These are phyloP conservation scores for Sarcophaga rosellei DNA, from an alignment of 2,888 invertebrate genomes.

Conservation along the genomic window DNA sequence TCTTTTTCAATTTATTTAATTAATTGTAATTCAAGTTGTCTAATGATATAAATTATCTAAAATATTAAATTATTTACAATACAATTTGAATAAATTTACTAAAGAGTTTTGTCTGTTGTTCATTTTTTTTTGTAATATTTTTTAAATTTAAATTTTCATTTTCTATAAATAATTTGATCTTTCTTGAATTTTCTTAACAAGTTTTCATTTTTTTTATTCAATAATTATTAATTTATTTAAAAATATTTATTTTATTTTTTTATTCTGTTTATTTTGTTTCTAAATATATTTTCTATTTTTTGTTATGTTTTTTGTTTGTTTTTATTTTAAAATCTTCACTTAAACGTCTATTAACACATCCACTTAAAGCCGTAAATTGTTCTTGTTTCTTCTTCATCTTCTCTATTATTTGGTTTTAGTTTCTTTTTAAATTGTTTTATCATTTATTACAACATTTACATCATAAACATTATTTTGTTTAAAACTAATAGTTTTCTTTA, in stretches of 20 bases:
- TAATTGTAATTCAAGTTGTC: constrained; percentile 51
- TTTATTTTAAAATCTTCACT: constrained; percentile 41
- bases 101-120: constrained; percentile 35
- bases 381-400: constrained; percentile 19
- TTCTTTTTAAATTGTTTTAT: constrained; percentile 18
- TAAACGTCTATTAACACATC: constrained; percentile 67
- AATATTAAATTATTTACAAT: constrained; percentile 44
- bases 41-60: constrained; percentile 53
- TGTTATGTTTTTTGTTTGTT: background rate
- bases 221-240: constrained; percentile 26
- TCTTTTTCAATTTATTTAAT: background rate
- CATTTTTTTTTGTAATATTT: background rate
- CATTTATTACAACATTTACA: constrained; percentile 29
- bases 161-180: constrained; percentile 68
- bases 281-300: constrained; percentile 10
- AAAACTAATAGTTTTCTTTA: constrained; percentile 2
- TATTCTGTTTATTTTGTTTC: background rate
- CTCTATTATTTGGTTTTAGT: constrained; percentile 19
- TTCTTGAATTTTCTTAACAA: constrained; percentile 68
- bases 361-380: constrained; percentile 67
- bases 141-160: background rate
- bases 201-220: constrained; percentile 25
- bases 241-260: constrained; percentile 33
- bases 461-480: constrained; percentile 39
- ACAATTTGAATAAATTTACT: constrained; percentile 20